A percentile compares a stretch with the other conserved stretches of the same genome.
phyloP scores from a whole-genome alignment of 2,797 vertebrate species.

The Cryptoblepharus egeriae region DNA sequence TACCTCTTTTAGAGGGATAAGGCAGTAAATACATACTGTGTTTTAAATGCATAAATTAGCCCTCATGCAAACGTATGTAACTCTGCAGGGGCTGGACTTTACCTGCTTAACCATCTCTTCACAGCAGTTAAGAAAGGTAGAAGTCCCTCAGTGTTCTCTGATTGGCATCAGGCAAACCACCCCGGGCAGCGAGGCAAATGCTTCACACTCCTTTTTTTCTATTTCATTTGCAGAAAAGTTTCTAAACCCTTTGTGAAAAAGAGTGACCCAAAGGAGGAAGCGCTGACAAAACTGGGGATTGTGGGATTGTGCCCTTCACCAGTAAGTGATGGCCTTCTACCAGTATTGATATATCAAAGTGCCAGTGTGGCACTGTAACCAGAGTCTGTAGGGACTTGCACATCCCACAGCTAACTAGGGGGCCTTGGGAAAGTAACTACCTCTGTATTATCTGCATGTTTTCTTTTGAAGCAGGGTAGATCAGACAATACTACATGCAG shows the following conservation, averaged over 20 bases:
- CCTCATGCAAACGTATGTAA: neutral
- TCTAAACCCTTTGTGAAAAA: conserved; percentile 82
- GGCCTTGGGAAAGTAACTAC: neutral
- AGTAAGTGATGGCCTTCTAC: conserved; percentile 68
- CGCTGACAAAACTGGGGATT: conserved; percentile 84
- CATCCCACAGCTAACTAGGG: neutral
- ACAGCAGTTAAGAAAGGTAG: too few relatives aligned
- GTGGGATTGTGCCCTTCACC: neutral
- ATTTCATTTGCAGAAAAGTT: conserved; percentile 67
- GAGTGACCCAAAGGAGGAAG: conserved; percentile 90
- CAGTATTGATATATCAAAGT: neutral
- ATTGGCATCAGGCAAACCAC: too few relatives aligned
- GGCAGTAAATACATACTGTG: too few relatives aligned
- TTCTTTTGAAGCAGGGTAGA: neutral
- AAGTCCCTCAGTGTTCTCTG: neutral
- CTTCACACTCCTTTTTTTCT: neutral
- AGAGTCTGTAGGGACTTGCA: neutral
- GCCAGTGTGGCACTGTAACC: neutral
- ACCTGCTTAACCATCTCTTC: neutral
- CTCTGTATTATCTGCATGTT: neutral
- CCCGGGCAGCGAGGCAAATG: too few relatives aligned
- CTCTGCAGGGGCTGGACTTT: neutral
- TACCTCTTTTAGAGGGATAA: too few relatives aligned
- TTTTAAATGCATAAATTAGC: too few relatives aligned
- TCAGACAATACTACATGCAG: too few relatives aligned